These are phyloP conservation scores for Megamerina dolium DNA, from an alignment of 2,888 invertebrate species.

Conservation along the genomic window DNA sequence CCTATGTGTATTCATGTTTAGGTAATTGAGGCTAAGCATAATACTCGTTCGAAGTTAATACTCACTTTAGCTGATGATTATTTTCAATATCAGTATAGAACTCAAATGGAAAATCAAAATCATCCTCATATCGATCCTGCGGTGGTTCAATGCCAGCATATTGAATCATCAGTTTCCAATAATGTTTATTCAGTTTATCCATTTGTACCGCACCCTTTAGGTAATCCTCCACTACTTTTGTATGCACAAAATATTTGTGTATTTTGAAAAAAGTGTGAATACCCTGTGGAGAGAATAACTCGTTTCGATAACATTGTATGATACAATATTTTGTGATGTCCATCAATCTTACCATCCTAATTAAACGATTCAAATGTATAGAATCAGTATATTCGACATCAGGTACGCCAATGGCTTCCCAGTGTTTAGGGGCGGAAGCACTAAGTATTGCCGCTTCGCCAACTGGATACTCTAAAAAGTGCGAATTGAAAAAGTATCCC, in stretches of 20 bases:
- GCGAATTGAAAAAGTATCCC: conserved; percentile 11
- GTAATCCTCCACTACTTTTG: conserved; percentile 61
- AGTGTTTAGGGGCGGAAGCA: conserved; percentile 14
- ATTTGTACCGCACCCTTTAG: conserved; percentile 55
- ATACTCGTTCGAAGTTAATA: too few relatives aligned
- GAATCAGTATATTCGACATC: conserved; percentile 1
- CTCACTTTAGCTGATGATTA: neutral
- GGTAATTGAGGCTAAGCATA: too few relatives aligned
- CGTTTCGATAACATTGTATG: too few relatives aligned
- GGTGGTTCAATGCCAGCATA: conserved; percentile 60
- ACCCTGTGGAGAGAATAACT: conserved; percentile 4
- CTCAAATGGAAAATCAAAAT: conserved; percentile 67
- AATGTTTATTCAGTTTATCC: conserved; percentile 57
- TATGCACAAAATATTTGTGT: conserved; percentile 53
- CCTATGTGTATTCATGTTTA: too few relatives aligned
- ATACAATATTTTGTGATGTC: neutral
- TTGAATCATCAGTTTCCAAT: conserved; percentile 55
- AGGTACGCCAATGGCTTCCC: conserved; percentile 6
- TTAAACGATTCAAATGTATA: conserved; percentile 11
- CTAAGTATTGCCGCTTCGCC: conserved; percentile 18
- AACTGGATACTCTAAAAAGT: conserved; percentile 11
- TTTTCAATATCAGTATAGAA: conserved; percentile 52
- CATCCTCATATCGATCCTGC: conserved; percentile 54
- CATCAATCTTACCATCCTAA: conserved; percentile 13
- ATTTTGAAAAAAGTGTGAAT: conserved; percentile 13